phyloP scores from a whole-genome alignment of 1,140 invertebrate genomes.

The Zaprionus ghesquierei region DNA sequence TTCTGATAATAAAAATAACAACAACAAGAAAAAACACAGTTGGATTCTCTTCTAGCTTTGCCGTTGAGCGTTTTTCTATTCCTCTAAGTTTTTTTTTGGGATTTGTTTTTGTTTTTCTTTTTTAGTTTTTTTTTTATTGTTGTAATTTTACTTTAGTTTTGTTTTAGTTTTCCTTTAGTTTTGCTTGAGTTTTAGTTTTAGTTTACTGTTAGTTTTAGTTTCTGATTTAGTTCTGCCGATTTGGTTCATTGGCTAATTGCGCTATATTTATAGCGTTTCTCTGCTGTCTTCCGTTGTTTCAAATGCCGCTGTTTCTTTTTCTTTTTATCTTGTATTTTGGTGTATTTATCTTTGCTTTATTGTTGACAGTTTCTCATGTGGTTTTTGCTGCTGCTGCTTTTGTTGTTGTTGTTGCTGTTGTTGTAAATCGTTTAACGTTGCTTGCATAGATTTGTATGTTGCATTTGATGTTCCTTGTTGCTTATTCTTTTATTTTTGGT shows the following conservation, averaged over 20 bases:
- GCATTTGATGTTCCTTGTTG: constrained; percentile 40
- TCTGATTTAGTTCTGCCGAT: constrained; percentile 16
- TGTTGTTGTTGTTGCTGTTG: constrained; percentile 7
- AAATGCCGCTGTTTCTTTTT: constrained; percentile 48
- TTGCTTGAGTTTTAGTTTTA: constrained; percentile 14
- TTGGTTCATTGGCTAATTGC: constrained; percentile 74
- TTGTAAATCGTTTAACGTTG: constrained; percentile 27
- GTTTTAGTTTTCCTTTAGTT: constrained; percentile 11
- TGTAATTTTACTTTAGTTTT: constrained; percentile 25
- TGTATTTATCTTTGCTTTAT: constrained; percentile 30
- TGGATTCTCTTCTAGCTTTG: constrained; percentile 13
- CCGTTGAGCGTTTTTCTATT: constrained; percentile 8
- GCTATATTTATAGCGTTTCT: constrained; percentile 58
- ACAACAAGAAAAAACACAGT: constrained; percentile 9
- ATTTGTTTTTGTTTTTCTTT: constrained; percentile 25
- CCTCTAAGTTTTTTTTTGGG: constrained; percentile 15
- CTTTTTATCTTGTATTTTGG: constrained; percentile 33
- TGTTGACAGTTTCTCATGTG: constrained; percentile 42
- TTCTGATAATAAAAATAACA: constrained; percentile 3
- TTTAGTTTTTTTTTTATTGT: constrained; percentile 14
- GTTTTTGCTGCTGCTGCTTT: too few relatives aligned
- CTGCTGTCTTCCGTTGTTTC: constrained; percentile 41
- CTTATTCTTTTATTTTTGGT: constrained; percentile 31
- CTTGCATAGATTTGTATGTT: constrained; percentile 38
- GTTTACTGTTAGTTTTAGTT: constrained; percentile 15